Conservation (phyloP, 2,797 vertebrate genomes). For the Myotis daubentonii region DNA sequence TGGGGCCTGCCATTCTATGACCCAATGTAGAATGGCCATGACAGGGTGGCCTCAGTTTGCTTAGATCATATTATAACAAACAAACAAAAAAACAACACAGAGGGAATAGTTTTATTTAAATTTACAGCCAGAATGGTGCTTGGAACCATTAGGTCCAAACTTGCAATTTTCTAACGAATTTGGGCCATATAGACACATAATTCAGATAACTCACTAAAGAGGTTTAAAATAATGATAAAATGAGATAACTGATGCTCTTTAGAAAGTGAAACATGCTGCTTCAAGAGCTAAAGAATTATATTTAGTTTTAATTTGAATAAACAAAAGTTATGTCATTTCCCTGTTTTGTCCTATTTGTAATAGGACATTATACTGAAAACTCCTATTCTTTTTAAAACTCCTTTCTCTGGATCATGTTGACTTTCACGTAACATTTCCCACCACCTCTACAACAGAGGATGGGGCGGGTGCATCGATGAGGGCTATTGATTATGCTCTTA, state of each 20-base stretch:
- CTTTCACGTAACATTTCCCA: background rate
- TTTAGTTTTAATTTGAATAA: slow-evolving; percentile 3
- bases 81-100: background rate
- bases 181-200: background rate
- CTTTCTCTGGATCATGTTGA: background rate
- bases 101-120: background rate
- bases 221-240: background rate
- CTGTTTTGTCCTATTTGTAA: background rate
- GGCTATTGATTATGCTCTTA: background rate
- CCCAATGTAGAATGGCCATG: background rate
- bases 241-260: background rate
- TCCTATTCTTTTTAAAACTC: background rate
- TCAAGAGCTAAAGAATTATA: background rate
- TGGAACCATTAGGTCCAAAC: background rate
- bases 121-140: background rate
- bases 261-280: background rate
- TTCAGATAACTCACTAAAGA: background rate
- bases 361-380: background rate
- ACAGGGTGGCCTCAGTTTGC: background rate
- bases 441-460: too few species aligned
- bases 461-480: rapidly evolving
- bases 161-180: background rate
- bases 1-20: background rate
- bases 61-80: background rate
- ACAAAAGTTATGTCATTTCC: background rate